phyloP scores from a whole-genome alignment of 2,113 vertebrate species.

The Stomatorhinus ivindoensis region DNA sequence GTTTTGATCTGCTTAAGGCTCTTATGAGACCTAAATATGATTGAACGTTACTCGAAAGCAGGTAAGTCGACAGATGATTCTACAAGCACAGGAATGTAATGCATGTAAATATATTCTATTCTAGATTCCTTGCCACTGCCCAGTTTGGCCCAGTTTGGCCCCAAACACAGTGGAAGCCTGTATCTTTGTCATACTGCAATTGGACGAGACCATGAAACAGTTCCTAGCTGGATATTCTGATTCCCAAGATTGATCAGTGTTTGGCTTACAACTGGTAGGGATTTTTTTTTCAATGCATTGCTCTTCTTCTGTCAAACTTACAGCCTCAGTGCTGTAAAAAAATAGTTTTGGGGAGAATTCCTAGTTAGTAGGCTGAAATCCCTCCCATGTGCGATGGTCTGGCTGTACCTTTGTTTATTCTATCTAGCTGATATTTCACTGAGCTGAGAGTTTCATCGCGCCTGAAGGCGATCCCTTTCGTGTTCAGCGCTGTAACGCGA shows the following conservation, averaged over 20 bases:
- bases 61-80: neutral
- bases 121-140: neutral
- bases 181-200: neutral
- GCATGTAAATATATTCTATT: neutral
- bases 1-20: neutral
- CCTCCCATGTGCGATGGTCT: neutral
- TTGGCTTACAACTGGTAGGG: neutral
- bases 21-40: neutral
- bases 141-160: neutral
- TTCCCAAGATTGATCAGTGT: neutral
- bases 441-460: slow-evolving; percentile 17
- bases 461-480: slow-evolving; percentile 19
- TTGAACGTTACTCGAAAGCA: neutral
- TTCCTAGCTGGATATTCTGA: neutral
- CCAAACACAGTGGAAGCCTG: neutral
- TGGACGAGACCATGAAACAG: neutral
- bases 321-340: neutral
- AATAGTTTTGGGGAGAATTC: neutral
- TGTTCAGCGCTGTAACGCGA: slow-evolving; percentile 28
- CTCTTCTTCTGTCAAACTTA: slow-evolving; percentile 7
- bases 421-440: neutral
- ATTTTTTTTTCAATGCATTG: neutral
- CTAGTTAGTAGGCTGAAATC: neutral
- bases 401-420: neutral
- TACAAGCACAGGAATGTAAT: neutral